These are phyloP conservation scores for Phrynocephalus vlangalii DNA, from an alignment of 2,797 vertebrate species.

Conservation along the genomic window DNA sequence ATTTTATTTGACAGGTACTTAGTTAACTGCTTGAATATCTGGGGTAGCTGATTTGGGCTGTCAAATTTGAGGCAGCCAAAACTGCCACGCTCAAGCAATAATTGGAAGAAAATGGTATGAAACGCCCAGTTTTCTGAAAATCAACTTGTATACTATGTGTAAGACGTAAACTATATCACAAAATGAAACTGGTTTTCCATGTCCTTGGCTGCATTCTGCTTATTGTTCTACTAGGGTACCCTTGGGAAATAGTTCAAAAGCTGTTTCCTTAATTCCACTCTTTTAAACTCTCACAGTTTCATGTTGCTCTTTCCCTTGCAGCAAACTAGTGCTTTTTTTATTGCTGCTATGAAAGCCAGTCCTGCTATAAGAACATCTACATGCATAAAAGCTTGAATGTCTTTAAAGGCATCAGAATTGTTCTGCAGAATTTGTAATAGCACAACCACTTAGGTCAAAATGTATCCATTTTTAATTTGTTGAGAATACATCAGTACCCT, in stretches of 20 bases:
- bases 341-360: background rate
- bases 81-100: background rate
- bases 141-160: background rate
- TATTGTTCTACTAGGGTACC: background rate
- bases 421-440: conserved; percentile 1
- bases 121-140: background rate
- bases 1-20: background rate
- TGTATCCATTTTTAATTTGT: background rate
- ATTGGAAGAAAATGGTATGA: background rate
- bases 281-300: background rate
- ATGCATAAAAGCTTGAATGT: background rate
- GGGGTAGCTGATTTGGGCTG: background rate
- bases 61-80: background rate
- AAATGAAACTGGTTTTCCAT: background rate
- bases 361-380: background rate
- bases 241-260: conserved; percentile 13
- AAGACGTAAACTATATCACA: background rate
- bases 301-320: background rate
- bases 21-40: background rate
- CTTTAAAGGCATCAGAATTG: conserved; percentile 4
- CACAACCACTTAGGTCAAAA: conserved; percentile 7
- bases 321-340: background rate
- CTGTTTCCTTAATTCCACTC: conserved; percentile 1
- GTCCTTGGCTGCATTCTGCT: background rate
- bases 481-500: background rate